A percentile compares a stretch with the other conserved stretches of the same genome.
These are phyloP conservation scores for Phylloscopus trochilus DNA, from an alignment of 2,113 vertebrate genomes.

Conservation along the genomic window DNA sequence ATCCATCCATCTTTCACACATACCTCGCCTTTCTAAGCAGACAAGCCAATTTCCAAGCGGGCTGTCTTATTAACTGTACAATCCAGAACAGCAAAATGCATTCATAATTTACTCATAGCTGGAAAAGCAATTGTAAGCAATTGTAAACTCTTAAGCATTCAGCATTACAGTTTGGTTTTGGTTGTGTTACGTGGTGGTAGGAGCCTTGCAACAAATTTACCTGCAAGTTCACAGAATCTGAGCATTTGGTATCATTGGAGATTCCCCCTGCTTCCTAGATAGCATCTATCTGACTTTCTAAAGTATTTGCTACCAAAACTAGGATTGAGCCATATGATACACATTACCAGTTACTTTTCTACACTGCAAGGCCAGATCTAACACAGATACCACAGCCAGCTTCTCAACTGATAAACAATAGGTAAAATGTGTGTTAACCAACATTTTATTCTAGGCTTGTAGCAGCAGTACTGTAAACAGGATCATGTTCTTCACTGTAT, in stretches of 20 bases:
- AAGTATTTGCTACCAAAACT: background rate
- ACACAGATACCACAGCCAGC: background rate
- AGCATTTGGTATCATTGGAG: background rate
- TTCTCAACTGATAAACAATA: background rate
- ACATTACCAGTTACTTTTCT: background rate
- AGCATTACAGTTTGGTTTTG: slow-evolving; percentile 25
- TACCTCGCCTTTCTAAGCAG: slow-evolving; percentile 17
- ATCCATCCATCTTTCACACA: slow-evolving; percentile 38
- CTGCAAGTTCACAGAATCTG: background rate
- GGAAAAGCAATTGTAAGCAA: slow-evolving; percentile 46
- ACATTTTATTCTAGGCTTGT: background rate
- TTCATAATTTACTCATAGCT: slow-evolving; percentile 43
- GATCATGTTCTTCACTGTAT: background rate
- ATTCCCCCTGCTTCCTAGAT: background rate
- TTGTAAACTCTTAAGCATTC: slow-evolving; percentile 23
- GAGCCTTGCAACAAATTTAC: slow-evolving; percentile 42
- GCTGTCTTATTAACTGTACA: slow-evolving; percentile 1
- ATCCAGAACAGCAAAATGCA: slow-evolving; percentile 41
- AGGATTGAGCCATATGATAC: background rate
- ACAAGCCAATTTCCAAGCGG: slow-evolving; percentile 41
- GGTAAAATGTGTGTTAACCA: background rate
- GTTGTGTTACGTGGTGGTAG: background rate
- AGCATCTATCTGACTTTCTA: background rate
- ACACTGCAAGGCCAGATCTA: background rate
- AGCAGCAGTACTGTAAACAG: background rate